Percentiles rank a stretch among this genome's conserved stretches.
phyloP scores from a whole-genome alignment of 2,113 vertebrate species.

The Odocoileus virginianus region DNA sequence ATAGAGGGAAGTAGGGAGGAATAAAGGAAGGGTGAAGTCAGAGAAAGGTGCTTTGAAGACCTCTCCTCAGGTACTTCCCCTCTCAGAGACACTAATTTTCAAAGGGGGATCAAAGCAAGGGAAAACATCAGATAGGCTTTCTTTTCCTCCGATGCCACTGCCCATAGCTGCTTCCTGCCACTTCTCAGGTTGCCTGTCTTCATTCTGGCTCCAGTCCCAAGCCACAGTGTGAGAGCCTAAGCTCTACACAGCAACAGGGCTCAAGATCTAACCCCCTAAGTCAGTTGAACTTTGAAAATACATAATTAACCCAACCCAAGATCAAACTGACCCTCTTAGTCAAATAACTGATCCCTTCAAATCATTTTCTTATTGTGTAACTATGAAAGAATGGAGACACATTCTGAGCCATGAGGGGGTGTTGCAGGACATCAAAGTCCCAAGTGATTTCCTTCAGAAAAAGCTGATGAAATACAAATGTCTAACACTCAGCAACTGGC shows the following conservation, averaged over 20 bases:
- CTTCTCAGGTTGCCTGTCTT: background rate
- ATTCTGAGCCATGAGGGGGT: background rate
- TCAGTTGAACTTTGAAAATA: slow-evolving; percentile 46
- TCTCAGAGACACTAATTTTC: background rate
- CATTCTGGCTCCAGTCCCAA: background rate
- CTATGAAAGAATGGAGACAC: background rate
- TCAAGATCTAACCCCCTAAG: background rate
- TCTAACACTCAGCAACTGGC: background rate
- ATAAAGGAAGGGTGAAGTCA: background rate
- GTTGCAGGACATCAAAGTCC: slow-evolving; percentile 17
- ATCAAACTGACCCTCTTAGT: slow-evolving; percentile 22
- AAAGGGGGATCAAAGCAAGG: background rate
- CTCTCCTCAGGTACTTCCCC: background rate
- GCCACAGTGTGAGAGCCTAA: background rate
- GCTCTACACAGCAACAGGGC: background rate
- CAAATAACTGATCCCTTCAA: slow-evolving; percentile 3
- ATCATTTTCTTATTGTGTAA: background rate
- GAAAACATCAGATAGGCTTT: background rate
- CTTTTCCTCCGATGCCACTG: background rate
- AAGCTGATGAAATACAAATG: background rate
- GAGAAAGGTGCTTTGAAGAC: background rate
- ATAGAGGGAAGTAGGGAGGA: background rate
- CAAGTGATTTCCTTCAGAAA: background rate
- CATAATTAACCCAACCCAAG: slow-evolving; percentile 1
- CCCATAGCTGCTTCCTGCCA: background rate